Percentiles rank a stretch among this genome's conserved stretches.
Evolutionary conservation across 1,140 invertebrate species (phyloP).

Genomic region (Triops cancriformis): DNA sequence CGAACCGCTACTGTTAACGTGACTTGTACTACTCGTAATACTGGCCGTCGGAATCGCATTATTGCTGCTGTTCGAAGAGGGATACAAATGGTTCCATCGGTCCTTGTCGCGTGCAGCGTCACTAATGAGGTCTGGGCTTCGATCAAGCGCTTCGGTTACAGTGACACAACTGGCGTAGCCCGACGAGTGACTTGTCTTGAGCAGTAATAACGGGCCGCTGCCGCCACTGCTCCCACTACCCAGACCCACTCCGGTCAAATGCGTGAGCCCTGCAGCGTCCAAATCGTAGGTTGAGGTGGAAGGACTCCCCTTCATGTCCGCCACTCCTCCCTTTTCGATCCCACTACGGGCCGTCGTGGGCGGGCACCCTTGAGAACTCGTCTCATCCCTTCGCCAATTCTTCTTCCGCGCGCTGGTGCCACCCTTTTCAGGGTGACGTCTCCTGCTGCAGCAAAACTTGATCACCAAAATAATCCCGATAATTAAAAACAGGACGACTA

Average conservation of each 20-base stretch:
- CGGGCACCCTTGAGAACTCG: not conserved
- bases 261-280: constrained; percentile 27
- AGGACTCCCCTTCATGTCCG: constrained; percentile 6
- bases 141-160: constrained; percentile 40
- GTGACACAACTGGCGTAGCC: not conserved
- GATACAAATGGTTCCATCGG: constrained; percentile 16
- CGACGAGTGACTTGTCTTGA: constrained; percentile 12
- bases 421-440: constrained; percentile 16
- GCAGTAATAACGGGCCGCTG: constrained; percentile 27
- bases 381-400: not conserved
- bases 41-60: constrained; percentile 18
- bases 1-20: constrained; percentile 5
- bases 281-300: constrained; percentile 12
- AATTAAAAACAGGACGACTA: constrained; percentile 45
- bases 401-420: constrained; percentile 16
- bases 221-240: constrained; percentile 33
- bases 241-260: constrained; percentile 30
- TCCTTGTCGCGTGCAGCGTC: constrained; percentile 52
- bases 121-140: constrained; percentile 66
- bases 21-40: constrained; percentile 18
- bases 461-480: constrained; percentile 52
- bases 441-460: constrained; percentile 52
- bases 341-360: constrained; percentile 7
- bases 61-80: constrained; percentile 7
- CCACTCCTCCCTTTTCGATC: not conserved